Evolutionary conservation across 2,888 invertebrate species (phyloP).

Genomic region (Lissocephala sabroskyi): DNA sequence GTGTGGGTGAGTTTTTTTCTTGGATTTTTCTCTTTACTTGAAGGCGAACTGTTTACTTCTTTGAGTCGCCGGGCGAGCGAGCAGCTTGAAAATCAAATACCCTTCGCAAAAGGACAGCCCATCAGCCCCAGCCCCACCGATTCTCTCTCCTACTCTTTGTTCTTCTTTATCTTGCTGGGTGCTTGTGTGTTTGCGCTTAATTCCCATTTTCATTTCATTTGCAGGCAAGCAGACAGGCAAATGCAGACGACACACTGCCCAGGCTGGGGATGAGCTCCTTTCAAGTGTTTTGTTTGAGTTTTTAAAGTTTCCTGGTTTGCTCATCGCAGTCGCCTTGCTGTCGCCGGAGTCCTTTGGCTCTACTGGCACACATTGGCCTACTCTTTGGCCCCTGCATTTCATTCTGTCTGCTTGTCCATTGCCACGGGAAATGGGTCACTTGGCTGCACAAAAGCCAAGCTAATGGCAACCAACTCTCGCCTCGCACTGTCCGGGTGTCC

Average conservation of each 20-base stretch:
- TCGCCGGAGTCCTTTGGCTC: no score
- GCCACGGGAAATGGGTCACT: slow-evolving; percentile 37
- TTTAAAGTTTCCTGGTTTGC: slow-evolving; percentile 31
- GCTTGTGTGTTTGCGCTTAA: slow-evolving; percentile 42
- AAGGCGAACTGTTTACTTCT: no score
- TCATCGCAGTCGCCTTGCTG: no score
- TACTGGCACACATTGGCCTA: no score
- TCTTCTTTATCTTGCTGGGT: neutral
- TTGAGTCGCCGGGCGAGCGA: no score
- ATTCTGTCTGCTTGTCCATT: neutral
- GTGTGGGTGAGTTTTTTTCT: no score
- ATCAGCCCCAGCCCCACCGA: neutral
- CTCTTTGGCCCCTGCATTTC: no score
- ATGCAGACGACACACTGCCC: neutral
- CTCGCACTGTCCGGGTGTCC: no score
- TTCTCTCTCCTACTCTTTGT: neutral
- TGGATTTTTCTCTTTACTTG: no score
- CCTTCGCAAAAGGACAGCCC: no score
- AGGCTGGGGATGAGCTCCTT: no score
- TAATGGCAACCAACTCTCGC: neutral
- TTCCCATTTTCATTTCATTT: slow-evolving; percentile 59
- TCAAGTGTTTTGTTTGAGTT: slow-evolving; percentile 41
- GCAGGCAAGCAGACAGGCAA: slow-evolving; percentile 10
- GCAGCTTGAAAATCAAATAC: no score
- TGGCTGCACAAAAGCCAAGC: neutral